Percentiles rank a stretch among this genome's conserved stretches.
These are phyloP conservation scores for Crotalus horridus DNA, from an alignment of 2,113 vertebrate species.

Conservation along the genomic window DNA sequence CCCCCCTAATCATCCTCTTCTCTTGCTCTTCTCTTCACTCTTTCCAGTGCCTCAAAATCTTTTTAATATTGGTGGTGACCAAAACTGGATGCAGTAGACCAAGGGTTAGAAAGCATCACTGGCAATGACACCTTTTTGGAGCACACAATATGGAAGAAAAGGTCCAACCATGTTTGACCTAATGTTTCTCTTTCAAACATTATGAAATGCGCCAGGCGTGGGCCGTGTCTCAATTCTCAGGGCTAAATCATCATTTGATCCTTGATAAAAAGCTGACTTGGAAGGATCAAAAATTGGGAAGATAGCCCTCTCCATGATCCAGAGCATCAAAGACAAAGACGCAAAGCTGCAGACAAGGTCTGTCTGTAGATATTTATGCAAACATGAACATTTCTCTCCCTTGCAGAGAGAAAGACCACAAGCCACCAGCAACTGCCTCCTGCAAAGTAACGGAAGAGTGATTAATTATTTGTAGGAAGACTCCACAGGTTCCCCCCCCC, in stretches of 20 bases:
- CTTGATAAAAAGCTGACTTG: background rate
- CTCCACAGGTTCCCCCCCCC: background rate
- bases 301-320: background rate
- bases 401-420: background rate
- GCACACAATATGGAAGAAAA: background rate
- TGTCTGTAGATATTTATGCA: background rate
- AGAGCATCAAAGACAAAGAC: background rate
- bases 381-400: background rate
- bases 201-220: background rate
- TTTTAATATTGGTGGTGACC: too few species aligned
- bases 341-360: background rate
- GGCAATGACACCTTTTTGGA: background rate
- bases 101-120: background rate
- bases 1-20: too few species aligned
- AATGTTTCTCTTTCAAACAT: background rate
- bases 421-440: background rate
- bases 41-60: too few species aligned
- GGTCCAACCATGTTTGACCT: too few species aligned
- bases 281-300: background rate
- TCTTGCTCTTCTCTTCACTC: too few species aligned
- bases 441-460: slow-evolving; percentile 7
- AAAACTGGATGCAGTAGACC: too few species aligned
- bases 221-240: background rate
- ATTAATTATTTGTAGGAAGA: slow-evolving; percentile 37
- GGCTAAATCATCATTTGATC: background rate